Evolutionary conservation across 1,140 invertebrate species (phyloP).

Genomic region (Holotrichia oblita): DNA sequence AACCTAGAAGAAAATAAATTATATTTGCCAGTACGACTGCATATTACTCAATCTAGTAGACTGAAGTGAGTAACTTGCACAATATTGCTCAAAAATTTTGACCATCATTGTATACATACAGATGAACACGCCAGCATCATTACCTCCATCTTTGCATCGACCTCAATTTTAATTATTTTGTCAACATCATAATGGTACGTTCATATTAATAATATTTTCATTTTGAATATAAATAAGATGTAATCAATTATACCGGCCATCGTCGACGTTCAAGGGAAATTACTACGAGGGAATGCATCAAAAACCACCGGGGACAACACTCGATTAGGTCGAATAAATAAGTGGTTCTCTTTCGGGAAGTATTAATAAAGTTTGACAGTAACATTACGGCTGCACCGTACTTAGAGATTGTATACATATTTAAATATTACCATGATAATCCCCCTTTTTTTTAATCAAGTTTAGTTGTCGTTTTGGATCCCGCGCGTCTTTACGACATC

Average conservation of each 20-base stretch:
- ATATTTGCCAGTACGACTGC: no score
- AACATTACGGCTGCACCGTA: background rate
- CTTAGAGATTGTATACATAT: background rate
- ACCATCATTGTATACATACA: background rate
- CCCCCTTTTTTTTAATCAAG: background rate
- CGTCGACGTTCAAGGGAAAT: background rate
- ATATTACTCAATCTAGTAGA: no score
- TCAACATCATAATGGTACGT: slow-evolving; percentile 16
- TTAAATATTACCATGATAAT: background rate
- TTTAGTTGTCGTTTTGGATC: background rate
- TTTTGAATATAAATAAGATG: slow-evolving; percentile 34
- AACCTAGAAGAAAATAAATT: no score
- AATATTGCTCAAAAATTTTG: no score
- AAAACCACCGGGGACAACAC: background rate
- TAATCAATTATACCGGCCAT: slow-evolving; percentile 15
- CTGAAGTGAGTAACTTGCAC: no score
- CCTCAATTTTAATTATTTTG: slow-evolving; percentile 30
- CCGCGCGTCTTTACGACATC: slow-evolving; percentile 3
- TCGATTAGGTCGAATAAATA: background rate
- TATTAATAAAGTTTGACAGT: slow-evolving; percentile 28
- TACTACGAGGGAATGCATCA: background rate
- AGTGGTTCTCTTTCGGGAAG: background rate
- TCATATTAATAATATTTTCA: slow-evolving; percentile 31
- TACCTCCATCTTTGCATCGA: background rate
- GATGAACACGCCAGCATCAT: background rate